Evolutionary conservation across 2,888 invertebrate species (phyloP), one percentile per base, ranked within the genome.

Genomic region (Scaptomyza flava): DNA sequence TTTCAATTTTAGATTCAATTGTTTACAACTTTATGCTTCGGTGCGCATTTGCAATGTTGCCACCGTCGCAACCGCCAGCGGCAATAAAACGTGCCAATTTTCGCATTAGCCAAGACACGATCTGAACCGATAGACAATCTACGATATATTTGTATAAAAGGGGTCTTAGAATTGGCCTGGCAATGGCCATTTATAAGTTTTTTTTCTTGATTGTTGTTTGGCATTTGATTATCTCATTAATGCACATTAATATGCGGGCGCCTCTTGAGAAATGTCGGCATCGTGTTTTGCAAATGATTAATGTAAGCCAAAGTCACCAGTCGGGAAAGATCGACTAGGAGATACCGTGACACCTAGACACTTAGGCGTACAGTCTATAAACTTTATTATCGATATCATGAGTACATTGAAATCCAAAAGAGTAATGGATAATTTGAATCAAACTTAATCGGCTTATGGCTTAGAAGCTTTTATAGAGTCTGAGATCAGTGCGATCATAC

Each of bases 161-260:
- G 50, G 75, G 65, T 33, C 54, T 65, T 50, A 63, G 79, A 75
- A 81, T 31, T 51, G 54, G 33, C 34, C 47, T 65, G 70, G 54
- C 58, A 48, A 65, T 59, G 50, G 53, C 17, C 64, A 64, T 64
- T 60, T 48, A 38, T 27, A 27, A 5, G 4, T 27, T 27, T 6
- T 27, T 27, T 27, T 23, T 23, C 23, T 23, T 27, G 27, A 27
- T 27, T 27, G 6, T 52, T 45, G 50, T 56, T 69, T 76, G 72
- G 69, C 68, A 77, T 68, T 77, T 68, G 72, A 79, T 77, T 68
- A 64, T 81, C 73, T 76, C 76, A 66, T 79, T 78, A 76, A 81
- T 72, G 58, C 63, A 42, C 67, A 71, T 78, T 78, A 71, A 60
- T 71, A 77, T 75, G 74, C 76, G 71, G 46, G 58, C 71, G 46